A percentile compares a stretch with the other conserved stretches of the same genome.
phyloP scores from a whole-genome alignment of 2,113 vertebrate species.

The Bos indicus region DNA sequence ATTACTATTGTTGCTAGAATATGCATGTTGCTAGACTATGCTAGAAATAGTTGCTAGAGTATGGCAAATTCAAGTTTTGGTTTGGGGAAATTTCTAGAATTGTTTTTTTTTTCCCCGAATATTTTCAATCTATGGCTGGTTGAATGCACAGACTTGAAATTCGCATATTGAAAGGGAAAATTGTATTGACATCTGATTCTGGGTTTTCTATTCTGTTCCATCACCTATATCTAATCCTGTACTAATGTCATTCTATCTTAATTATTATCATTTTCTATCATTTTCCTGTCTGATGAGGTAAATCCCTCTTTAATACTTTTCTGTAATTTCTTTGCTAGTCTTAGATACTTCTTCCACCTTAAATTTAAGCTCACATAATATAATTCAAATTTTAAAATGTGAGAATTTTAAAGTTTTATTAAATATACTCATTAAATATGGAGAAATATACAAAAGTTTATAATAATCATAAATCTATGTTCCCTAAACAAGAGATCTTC shows the following conservation, averaged over 20 bases:
- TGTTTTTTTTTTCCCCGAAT: background rate
- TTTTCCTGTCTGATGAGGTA: background rate
- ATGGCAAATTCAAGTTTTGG: background rate
- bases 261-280: background rate
- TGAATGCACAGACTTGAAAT: background rate
- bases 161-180: background rate
- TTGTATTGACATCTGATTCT: background rate
- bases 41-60: background rate
- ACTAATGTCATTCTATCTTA: background rate
- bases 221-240: background rate
- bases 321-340: background rate
- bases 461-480: background rate
- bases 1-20: too few relatives aligned
- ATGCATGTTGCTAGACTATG: too few relatives aligned
- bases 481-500: background rate
- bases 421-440: background rate
- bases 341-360: background rate
- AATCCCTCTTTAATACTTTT: background rate
- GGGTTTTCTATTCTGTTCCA: background rate
- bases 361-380: background rate
- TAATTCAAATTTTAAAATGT: slow-evolving; percentile 1
- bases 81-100: background rate
- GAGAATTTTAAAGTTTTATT: background rate
- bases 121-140: background rate
- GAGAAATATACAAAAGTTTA: background rate